phyloP scores from a whole-genome alignment of 2,888 invertebrate species.

The Phyto melanocephala region DNA sequence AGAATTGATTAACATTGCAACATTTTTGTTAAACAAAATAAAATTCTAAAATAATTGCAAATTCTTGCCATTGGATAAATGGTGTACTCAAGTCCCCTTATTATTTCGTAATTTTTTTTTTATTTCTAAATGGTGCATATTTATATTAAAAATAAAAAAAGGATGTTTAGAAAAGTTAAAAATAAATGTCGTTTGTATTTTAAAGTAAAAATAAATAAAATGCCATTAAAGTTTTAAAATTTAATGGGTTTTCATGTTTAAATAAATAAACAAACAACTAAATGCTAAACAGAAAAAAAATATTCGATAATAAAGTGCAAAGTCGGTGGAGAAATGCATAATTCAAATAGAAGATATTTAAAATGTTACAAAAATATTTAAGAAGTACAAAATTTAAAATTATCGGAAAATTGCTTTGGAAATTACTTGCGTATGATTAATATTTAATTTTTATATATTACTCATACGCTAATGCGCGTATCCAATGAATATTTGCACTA shows the following conservation, averaged over 20 bases:
- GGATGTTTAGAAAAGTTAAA: background rate
- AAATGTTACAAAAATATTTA: too few relatives aligned
- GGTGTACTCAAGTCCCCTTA: too few relatives aligned
- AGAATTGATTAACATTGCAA: too few relatives aligned
- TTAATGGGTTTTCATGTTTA: conserved; percentile 29
- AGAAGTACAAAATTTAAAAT: too few relatives aligned
- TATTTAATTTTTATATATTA: conserved; percentile 21
- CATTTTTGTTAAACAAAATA: too few relatives aligned
- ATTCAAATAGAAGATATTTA: too few relatives aligned
- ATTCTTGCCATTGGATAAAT: too few relatives aligned
- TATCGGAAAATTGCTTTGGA: too few relatives aligned
- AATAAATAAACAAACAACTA: conserved; percentile 8
- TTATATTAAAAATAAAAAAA: background rate
- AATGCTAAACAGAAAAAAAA: background rate
- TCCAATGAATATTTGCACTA: conserved; percentile 6
- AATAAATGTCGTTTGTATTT: background rate
- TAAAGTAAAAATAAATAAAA: conserved; percentile 13
- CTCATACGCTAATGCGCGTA: background rate
- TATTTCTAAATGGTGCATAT: conserved; percentile 18
- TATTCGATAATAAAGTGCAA: too few relatives aligned
- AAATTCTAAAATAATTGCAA: too few relatives aligned
- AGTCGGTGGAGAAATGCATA: too few relatives aligned
- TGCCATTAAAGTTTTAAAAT: conserved; percentile 16
- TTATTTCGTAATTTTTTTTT: background rate
- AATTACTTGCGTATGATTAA: conserved; percentile 3